A percentile compares a stretch with the other conserved stretches of the same genome.
phyloP scores from a whole-genome alignment of 2,113 vertebrate species.

The Trachemys scripta region DNA sequence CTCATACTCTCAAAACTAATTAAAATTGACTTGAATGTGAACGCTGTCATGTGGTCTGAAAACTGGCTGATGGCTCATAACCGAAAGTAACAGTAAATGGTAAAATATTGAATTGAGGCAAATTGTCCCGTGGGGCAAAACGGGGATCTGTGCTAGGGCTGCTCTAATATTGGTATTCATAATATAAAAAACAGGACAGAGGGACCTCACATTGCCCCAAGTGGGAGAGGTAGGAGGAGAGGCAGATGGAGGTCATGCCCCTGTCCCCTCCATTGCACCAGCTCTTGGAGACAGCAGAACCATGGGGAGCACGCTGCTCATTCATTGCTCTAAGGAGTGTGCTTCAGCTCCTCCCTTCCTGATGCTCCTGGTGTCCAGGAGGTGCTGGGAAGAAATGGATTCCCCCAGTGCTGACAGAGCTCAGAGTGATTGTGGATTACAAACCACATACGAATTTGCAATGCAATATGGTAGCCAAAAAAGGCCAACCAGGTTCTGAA shows the following conservation, averaged over 20 bases:
- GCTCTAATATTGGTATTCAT: not conserved
- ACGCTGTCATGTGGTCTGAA: not conserved
- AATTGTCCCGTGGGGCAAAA: not conserved
- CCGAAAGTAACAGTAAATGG: not conserved
- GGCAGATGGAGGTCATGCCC: not conserved
- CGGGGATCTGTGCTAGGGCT: not conserved
- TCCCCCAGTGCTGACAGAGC: not conserved
- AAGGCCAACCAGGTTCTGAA: not conserved
- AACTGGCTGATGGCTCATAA: not conserved
- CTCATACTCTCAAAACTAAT: not conserved
- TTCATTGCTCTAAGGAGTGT: not conserved
- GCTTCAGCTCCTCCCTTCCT: not conserved
- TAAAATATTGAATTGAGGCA: not conserved
- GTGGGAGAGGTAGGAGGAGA: not conserved
- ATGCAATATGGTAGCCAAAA: not conserved
- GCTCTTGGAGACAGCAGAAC: not conserved
- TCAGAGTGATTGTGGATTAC: not conserved
- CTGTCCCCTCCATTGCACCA: not conserved
- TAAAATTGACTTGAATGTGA: not conserved
- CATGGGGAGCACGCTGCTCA: not conserved
- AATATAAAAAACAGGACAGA: not conserved
- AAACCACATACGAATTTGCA: not conserved
- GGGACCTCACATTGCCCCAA: not conserved
- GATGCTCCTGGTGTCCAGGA: too few species aligned
- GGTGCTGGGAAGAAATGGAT: too few species aligned